Conservation (phyloP, 2,797 vertebrate species). For the Todus mexicanus region DNA sequence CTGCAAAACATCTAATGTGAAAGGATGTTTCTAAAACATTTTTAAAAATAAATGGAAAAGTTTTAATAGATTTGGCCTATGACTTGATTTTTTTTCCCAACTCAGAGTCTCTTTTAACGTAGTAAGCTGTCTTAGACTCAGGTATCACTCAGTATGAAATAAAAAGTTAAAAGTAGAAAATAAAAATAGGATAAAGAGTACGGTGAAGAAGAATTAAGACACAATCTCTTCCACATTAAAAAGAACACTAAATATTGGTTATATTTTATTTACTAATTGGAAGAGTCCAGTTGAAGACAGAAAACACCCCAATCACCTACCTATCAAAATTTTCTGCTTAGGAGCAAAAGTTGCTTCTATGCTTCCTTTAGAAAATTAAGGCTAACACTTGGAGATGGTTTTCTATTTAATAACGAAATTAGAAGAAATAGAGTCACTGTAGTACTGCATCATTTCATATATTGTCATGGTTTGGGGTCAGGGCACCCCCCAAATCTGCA, state of each 20-base stretch:
- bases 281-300: not conserved
- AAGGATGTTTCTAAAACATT: not conserved
- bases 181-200: not conserved
- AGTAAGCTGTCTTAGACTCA: not conserved
- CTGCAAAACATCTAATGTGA: not conserved
- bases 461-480: too few species aligned
- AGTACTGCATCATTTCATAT: not conserved
- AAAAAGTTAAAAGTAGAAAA: not conserved
- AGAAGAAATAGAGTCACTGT: not conserved
- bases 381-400: not conserved
- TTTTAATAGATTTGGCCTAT: not conserved
- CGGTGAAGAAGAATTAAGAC: not conserved
- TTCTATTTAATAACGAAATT: not conserved
- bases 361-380: not conserved
- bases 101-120: not conserved
- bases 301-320: not conserved
- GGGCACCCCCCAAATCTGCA: too few species aligned
- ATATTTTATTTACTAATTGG: not conserved
- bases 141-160: not conserved
- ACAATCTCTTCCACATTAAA: not conserved
- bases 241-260: not conserved
- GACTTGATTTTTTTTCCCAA: not conserved
- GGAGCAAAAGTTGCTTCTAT: not conserved
- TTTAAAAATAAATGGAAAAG: not conserved
- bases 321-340: not conserved